Base-by-base conservation (phyloP, 2,888 invertebrate genomes). In the Phrixothrix hirtus region DNA sequence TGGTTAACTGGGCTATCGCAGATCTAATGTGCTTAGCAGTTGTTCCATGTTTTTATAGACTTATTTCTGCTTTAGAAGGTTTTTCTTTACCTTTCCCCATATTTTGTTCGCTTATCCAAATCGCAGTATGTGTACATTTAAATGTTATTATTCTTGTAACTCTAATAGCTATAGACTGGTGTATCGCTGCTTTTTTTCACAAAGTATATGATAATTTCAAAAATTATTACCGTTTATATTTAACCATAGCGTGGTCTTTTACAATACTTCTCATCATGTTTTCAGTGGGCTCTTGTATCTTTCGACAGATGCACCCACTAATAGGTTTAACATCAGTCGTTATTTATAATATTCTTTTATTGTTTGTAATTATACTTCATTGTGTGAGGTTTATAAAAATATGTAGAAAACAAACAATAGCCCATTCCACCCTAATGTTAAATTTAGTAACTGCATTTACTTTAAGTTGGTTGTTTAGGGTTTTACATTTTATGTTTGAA, bases 1-100 rank as follows among this genome's bases (percentile, higher is more conserved):
- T 49, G 10, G 25, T 11, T 15, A 42, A 49, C 15, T 49, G 42
- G 49, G 49, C 42, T 3, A 42, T 49, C 10, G 42, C 49, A 3
- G 49, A 49, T 36, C 17, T 49, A 6, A 6, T 14, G 1, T 36
- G 29, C 1, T 36, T 49, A 11, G 2, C 42, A 13, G 12, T 42
- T 2, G 30, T 42, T 7, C 49, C 49, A 3, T 42, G 49, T 16
- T 27, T 11, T n/a, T 49, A 42, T 17, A n/a, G 38, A n/a, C 11
- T 49, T 14, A 29, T 42, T n/a, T 42, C 30, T 1, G 10, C 25
- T 7, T 2, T 42, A n/a, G 42, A 42, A 1, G 37, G n/a, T 9
- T 1, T 45, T 17, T 11, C 42, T 11, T 10, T 49, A 7, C 26
- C 49, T 2, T 1, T 7, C n/a, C 3, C 2, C 4, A 31, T 42